Conservation (phyloP, 1,140 invertebrate genomes). For the Drosophila melanica region DNA sequence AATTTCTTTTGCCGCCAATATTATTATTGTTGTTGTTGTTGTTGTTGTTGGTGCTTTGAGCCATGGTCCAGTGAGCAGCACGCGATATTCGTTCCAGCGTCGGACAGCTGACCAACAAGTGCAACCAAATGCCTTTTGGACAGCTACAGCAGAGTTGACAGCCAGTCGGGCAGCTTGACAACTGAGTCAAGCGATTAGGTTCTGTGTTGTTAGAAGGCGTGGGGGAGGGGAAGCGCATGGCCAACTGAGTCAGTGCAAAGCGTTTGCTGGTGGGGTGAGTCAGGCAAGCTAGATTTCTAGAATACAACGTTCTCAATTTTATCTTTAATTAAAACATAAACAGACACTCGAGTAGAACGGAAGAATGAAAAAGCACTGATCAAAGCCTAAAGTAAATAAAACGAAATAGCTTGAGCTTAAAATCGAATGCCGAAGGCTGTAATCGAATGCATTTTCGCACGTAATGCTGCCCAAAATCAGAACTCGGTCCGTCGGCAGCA, state of each 20-base stretch:
- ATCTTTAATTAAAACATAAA: too few species aligned
- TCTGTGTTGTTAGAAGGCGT: background rate
- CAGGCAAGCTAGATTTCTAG: background rate
- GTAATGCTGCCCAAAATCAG: constrained; percentile 56
- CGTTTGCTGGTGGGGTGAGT: background rate
- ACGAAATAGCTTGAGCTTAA: too few species aligned
- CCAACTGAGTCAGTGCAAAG: background rate
- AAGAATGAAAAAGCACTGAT: too few species aligned
- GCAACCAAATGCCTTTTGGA: constrained; percentile 54
- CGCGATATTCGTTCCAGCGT: constrained; percentile 64
- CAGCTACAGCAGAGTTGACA: constrained; percentile 49
- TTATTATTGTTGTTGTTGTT: constrained; percentile 15
- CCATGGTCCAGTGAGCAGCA: constrained; percentile 70
- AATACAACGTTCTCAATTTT: too few species aligned
- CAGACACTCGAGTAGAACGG: too few species aligned
- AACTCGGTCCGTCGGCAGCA: constrained; percentile 20
- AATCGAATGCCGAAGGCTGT: background rate
- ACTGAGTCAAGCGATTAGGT: constrained; percentile 64
- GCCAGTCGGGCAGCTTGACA: constrained; percentile 60
- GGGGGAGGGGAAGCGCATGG: background rate
- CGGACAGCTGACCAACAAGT: constrained; percentile 56
- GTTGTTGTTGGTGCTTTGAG: constrained; percentile 40
- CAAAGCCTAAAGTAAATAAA: too few species aligned
- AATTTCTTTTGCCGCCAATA: constrained; percentile 56
- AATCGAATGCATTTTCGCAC: constrained; percentile 46